A percentile compares a stretch with the other conserved stretches of the same genome.
Conservation (phyloP, 1,140 invertebrate genomes). For the Phymastichus coffea region DNA sequence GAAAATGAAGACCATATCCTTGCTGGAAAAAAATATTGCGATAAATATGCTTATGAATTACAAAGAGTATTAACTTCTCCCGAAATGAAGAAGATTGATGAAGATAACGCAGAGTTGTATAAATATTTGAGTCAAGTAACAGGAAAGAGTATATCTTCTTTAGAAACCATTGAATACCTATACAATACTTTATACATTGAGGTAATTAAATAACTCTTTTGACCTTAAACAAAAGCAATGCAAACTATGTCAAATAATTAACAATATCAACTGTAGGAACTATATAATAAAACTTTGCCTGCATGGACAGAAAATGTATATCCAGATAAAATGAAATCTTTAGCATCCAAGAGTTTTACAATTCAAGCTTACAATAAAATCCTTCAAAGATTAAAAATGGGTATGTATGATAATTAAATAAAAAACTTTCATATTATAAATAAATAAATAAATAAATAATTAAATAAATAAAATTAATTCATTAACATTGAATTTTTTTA, state of each 20-base stretch:
- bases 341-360: conserved; percentile 60
- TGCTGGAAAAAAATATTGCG: conserved; percentile 66
- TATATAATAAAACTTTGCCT: conserved; percentile 72
- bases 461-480: no score
- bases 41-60: conserved; percentile 62
- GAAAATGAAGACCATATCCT: conserved; percentile 67
- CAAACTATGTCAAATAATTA: no score
- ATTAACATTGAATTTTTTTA: conserved; percentile 32
- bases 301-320: conserved; percentile 67
- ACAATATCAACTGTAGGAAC: conserved; percentile 47
- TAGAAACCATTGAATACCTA: conserved; percentile 61
- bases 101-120: conserved; percentile 65
- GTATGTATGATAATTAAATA: conserved; percentile 36
- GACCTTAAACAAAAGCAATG: background rate
- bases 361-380: conserved; percentile 54
- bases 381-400: conserved; percentile 57
- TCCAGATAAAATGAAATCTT: conserved; percentile 57
- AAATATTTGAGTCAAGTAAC: conserved; percentile 64
- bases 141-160: conserved; percentile 58
- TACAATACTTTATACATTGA: conserved; percentile 73
- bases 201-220: conserved; percentile 40
- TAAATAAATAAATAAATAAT: background rate
- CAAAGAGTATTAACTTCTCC: conserved; percentile 59
- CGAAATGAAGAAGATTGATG: conserved; percentile 61
- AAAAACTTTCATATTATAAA: background rate